Conservation (phyloP, 2,888 invertebrate genomes). For the Synanthedon andrenaeformis region DNA sequence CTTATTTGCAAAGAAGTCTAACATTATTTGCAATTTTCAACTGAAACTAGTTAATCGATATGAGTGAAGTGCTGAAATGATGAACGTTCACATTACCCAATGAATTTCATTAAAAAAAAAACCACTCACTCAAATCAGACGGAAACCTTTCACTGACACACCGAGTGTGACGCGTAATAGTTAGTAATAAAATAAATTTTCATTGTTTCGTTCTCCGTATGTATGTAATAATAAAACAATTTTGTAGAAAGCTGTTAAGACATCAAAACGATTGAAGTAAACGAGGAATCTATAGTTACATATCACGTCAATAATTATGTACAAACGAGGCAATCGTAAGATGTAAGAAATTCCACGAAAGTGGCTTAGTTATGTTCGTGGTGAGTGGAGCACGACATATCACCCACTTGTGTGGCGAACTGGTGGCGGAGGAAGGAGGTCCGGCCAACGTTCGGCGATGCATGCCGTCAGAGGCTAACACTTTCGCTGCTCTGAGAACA, state of each 20-base stretch:
- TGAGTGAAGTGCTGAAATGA: too few relatives aligned
- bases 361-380: slow-evolving; percentile 24
- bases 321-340: slow-evolving; percentile 17
- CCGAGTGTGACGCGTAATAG: slow-evolving; percentile 11
- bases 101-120: too few relatives aligned
- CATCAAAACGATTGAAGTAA: slow-evolving; percentile 30
- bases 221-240: slow-evolving; percentile 2
- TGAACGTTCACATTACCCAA: too few relatives aligned
- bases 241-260: slow-evolving; percentile 18
- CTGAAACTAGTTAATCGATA: too few relatives aligned
- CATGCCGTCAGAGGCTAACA: slow-evolving; percentile 19
- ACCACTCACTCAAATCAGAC: too few relatives aligned
- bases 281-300: slow-evolving; percentile 5
- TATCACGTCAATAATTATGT: slow-evolving; percentile 24
- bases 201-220: slow-evolving; percentile 6
- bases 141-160: slow-evolving; percentile 21
- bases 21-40: too few relatives aligned
- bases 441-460: slow-evolving; percentile 14
- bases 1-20: too few relatives aligned
- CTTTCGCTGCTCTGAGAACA: slow-evolving; percentile 36
- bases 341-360: slow-evolving; percentile 39
- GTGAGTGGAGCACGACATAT: slow-evolving; percentile 52
- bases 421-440: slow-evolving; percentile 8
- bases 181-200: slow-evolving; percentile 2
- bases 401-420: slow-evolving; percentile 29